phyloP scores from a whole-genome alignment of 2,888 invertebrate species.

The Augochlorella aurata region DNA sequence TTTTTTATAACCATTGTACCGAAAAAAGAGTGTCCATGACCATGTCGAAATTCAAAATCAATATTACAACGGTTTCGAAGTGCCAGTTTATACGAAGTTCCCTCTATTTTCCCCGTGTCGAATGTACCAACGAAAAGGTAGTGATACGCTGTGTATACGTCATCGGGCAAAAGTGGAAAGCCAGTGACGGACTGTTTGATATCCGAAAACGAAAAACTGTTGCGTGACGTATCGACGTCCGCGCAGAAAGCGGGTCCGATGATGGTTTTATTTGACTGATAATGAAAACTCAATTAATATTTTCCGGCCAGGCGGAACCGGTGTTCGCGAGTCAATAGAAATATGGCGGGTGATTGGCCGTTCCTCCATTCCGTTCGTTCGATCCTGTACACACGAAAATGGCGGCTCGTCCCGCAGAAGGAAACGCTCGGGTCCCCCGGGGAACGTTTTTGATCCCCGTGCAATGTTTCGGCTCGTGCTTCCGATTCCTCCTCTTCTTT shows the following conservation, averaged over 20 bases:
- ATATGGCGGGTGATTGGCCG: constrained; percentile 6
- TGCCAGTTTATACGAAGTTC: background rate
- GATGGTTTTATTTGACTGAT: background rate
- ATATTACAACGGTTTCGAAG: background rate
- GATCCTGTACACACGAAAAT: constrained; percentile 18
- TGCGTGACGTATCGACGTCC: constrained; percentile 11
- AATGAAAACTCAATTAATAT: constrained; percentile 34
- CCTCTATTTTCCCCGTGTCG: background rate
- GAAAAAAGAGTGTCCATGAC: background rate
- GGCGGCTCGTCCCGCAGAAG: constrained; percentile 5
- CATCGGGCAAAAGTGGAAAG: background rate
- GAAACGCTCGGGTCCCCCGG: constrained; percentile 7
- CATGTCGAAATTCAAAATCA: background rate
- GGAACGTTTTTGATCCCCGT: constrained; percentile 20
- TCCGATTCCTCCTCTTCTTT: background rate
- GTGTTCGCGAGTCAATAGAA: constrained; percentile 18
- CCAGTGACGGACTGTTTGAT: background rate
- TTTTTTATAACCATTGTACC: background rate
- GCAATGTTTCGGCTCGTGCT: constrained; percentile 17
- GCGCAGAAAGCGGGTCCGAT: background rate
- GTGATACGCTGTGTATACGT: constrained; percentile 9
- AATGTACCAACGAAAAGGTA: background rate
- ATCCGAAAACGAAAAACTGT: constrained; percentile 17
- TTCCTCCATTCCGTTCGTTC: constrained; percentile 13
- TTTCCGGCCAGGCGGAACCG: constrained; percentile 4